These are phyloP conservation scores for Zingel zingel DNA, from an alignment of 2,113 vertebrate species.

Conservation along the genomic window DNA sequence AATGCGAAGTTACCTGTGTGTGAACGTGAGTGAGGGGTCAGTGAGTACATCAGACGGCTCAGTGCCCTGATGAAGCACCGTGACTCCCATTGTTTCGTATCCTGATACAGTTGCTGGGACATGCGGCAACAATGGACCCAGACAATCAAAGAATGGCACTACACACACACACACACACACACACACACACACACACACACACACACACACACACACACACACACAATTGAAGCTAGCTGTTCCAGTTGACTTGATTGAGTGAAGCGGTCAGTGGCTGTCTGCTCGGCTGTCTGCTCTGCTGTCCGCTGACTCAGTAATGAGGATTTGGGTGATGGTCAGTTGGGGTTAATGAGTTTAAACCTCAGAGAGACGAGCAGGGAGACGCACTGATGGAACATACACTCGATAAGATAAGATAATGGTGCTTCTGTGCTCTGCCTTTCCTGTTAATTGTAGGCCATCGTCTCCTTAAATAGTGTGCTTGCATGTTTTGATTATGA, in stretches of 20 bases:
- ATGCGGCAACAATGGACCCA: constrained; percentile 66
- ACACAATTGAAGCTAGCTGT: constrained; percentile 2
- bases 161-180: constrained; percentile 8
- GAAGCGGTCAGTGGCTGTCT: not conserved
- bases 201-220: constrained; percentile 25
- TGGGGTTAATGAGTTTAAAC: constrained; percentile 63
- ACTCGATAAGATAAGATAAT: constrained; percentile 59
- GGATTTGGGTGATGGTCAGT: constrained; percentile 24
- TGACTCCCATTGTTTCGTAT: constrained; percentile 74
- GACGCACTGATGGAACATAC: constrained; percentile 5
- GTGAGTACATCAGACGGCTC: constrained; percentile 54
- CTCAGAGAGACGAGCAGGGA: not conserved
- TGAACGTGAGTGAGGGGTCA: constrained; percentile 29
- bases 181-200: constrained; percentile 26
- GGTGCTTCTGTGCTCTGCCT: constrained; percentile 48
- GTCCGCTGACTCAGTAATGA: constrained; percentile 48
- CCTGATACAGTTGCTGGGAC: constrained; percentile 65
- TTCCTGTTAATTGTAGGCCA: constrained; percentile 38
- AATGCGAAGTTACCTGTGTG: too few species aligned
- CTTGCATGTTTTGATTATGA: constrained; percentile 29
- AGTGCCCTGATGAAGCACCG: constrained; percentile 37
- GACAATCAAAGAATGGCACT: constrained; percentile 67
- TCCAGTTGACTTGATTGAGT: constrained; percentile 24
- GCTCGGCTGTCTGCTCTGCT: not conserved
- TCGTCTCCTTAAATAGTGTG: constrained; percentile 25